phyloP scores from a whole-genome alignment of 1,140 invertebrate species.

The Cyrtorhinus lividipennis region DNA sequence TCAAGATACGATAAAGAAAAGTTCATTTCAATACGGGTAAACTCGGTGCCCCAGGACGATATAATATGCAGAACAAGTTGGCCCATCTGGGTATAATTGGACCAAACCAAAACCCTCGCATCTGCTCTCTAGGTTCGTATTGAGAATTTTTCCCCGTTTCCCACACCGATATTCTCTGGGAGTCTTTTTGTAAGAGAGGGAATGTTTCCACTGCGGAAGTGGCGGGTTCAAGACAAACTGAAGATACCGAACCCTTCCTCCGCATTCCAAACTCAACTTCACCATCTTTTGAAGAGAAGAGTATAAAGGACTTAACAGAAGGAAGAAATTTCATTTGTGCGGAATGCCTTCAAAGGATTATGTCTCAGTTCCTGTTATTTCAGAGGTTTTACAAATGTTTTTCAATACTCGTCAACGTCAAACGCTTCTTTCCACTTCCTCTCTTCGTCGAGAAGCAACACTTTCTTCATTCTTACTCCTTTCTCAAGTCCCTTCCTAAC shows the following conservation, averaged over 20 bases:
- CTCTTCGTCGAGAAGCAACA: not conserved
- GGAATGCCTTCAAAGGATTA: slow-evolving; percentile 3
- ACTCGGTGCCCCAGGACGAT: too few species aligned
- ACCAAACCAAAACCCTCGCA: not conserved
- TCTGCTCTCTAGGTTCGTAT: not conserved
- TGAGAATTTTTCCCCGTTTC: not conserved
- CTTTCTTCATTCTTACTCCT: not conserved
- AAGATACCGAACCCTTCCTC: not conserved
- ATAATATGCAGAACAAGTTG: not conserved
- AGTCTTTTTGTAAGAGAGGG: not conserved
- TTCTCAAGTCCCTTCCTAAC: not conserved
- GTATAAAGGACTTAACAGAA: not conserved
- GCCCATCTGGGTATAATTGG: not conserved
- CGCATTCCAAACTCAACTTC: not conserved
- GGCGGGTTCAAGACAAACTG: not conserved
- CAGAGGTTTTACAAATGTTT: not conserved
- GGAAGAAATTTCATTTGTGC: slow-evolving; percentile 4
- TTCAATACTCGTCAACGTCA: slow-evolving; percentile 7
- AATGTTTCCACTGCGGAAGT: not conserved
- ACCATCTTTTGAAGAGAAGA: not conserved
- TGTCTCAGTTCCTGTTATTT: not conserved
- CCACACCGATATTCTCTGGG: not conserved
- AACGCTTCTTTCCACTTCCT: not conserved
- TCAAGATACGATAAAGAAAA: too few species aligned
- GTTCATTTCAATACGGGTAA: too few species aligned